These are phyloP conservation scores for Hypotaenidia okinawae DNA, from an alignment of 2,797 vertebrate species.

Conservation along the genomic window DNA sequence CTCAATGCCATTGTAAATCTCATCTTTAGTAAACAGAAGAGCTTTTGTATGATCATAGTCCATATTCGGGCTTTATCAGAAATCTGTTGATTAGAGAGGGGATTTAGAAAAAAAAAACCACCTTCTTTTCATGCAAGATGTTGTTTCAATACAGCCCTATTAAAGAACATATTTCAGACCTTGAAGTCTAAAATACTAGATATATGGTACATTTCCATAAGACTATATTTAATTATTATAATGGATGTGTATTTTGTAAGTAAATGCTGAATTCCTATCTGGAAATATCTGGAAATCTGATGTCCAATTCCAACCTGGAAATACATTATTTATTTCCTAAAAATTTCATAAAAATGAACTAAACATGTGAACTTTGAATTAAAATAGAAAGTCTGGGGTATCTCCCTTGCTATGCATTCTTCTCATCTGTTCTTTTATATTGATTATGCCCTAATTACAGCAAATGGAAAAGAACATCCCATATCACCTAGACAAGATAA, in stretches of 20 bases:
- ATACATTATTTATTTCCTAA: not conserved
- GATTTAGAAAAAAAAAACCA: not conserved
- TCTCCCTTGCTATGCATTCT: not conserved
- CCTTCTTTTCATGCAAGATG: not conserved
- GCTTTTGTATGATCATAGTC: not conserved
- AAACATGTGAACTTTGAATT: not conserved
- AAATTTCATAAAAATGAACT: not conserved
- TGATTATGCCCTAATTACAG: not conserved
- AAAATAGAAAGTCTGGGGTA: not conserved
- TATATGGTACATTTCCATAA: not conserved
- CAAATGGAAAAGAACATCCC: not conserved
- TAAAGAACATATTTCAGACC: not conserved
- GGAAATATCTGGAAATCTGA: not conserved
- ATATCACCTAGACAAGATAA: not conserved
- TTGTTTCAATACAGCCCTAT: not conserved
- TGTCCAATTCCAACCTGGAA: conserved; percentile 17
- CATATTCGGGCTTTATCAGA: conserved; percentile 30
- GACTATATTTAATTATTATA: not conserved
- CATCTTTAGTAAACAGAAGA: not conserved
- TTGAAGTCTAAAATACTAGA: not conserved
- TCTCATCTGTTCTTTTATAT: not conserved
- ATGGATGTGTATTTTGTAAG: not conserved
- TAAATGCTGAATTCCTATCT: not conserved
- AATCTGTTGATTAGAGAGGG: conserved; percentile 24
- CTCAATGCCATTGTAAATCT: not conserved